These are phyloP conservation scores for Taphrorychus bicolor DNA, from an alignment of 2,888 invertebrate genomes.

Conservation along the genomic window DNA sequence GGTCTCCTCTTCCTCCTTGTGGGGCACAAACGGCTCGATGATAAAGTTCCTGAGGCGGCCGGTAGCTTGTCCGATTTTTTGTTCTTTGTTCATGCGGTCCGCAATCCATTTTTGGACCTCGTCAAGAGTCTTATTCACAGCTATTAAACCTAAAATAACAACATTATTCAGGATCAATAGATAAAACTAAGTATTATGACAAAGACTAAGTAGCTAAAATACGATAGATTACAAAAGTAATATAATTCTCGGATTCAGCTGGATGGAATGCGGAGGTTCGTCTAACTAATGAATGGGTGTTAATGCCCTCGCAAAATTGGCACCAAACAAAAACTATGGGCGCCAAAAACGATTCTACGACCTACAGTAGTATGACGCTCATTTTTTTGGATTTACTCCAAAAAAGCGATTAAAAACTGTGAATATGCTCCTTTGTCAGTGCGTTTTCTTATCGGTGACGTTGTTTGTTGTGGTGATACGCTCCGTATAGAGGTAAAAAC, in stretches of 20 bases:
- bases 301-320: background rate
- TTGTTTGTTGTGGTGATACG: background rate
- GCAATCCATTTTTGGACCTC: slow-evolving; percentile 86
- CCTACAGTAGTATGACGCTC: slow-evolving; percentile 1
- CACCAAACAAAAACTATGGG: background rate
- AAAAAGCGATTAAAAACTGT: slow-evolving; percentile 8
- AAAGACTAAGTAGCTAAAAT: too few relatives aligned
- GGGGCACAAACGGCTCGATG: slow-evolving; percentile 95
- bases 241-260: background rate
- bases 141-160: slow-evolving; percentile 73
- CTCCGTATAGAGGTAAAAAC: background rate
- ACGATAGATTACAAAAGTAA: too few relatives aligned
- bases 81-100: slow-evolving; percentile 84
- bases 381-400: slow-evolving; percentile 3
- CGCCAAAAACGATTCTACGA: background rate
- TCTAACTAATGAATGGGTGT: background rate
- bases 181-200: too few relatives aligned
- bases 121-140: slow-evolving; percentile 85
- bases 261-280: background rate
- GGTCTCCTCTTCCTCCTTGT: slow-evolving; percentile 89
- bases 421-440: slow-evolving; percentile 13
- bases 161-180: too few relatives aligned
- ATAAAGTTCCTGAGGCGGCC: slow-evolving; percentile 94
- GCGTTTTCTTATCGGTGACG: background rate
- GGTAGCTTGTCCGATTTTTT: slow-evolving; percentile 84